A percentile compares a stretch with the other conserved stretches of the same genome.
Conservation (phyloP, 2,797 vertebrate genomes). For the Characodon lateralis region DNA sequence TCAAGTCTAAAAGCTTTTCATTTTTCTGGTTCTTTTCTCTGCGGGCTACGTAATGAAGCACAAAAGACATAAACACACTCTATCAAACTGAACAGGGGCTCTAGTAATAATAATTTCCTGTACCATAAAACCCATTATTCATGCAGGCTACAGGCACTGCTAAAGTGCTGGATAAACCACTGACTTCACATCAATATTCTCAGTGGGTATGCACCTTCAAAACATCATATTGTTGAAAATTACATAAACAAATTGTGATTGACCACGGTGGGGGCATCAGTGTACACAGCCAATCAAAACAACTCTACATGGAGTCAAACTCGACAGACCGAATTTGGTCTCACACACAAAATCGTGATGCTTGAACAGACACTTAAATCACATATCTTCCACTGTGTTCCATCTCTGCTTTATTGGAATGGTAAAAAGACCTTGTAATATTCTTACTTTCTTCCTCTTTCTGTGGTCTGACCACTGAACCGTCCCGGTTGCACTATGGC, state of each 20-base stretch:
- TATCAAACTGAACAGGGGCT: constrained; percentile 21
- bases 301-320: constrained; percentile 50
- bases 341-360: constrained; percentile 16
- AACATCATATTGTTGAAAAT: constrained; percentile 54
- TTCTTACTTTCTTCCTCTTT: constrained; percentile 2
- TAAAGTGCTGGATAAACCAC: constrained; percentile 40
- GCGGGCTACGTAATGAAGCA: constrained; percentile 17
- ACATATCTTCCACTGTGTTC: constrained; percentile 34
- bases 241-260: constrained; percentile 62
- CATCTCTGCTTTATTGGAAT: constrained; percentile 23
- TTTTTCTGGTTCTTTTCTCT: constrained; percentile 6
- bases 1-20: background rate
- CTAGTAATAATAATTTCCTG: constrained; percentile 30
- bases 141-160: constrained; percentile 16
- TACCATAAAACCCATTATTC: constrained; percentile 16
- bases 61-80: constrained; percentile 25
- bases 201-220: constrained; percentile 34
- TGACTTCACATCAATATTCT: constrained; percentile 54
- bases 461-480: constrained; percentile 16
- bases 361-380: constrained; percentile 48
- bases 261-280: constrained; percentile 45
- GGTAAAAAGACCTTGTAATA: constrained; percentile 45
- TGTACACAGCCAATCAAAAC: constrained; percentile 66
- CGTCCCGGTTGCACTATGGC: constrained; percentile 24
- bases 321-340: constrained; percentile 28